These are phyloP conservation scores for Araneus ventricosus DNA, from an alignment of 1,140 invertebrate genomes.

Conservation along the genomic window DNA sequence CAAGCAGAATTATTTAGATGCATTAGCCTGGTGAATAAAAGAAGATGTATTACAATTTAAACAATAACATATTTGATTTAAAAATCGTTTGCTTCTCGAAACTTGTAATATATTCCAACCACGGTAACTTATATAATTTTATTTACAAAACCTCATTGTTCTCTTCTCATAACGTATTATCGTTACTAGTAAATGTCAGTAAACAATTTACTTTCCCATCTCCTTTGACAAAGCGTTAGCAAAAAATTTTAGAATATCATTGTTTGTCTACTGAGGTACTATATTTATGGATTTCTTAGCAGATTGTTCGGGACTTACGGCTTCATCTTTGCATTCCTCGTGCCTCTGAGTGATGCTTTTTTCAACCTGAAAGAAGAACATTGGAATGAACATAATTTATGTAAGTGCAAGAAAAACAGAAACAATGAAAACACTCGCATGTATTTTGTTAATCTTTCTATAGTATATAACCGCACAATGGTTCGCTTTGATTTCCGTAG, in stretches of 20 bases:
- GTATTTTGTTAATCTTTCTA: background rate
- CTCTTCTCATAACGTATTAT: background rate
- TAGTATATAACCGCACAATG: no score
- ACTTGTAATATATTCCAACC: no score
- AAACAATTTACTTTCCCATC: background rate
- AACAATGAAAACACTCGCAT: background rate
- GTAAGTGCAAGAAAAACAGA: background rate
- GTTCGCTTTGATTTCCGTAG: no score
- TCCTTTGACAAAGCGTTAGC: background rate
- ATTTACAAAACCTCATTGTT: background rate
- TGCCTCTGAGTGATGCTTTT: slow-evolving; percentile 73
- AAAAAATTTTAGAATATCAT: background rate
- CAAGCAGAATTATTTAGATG: no score
- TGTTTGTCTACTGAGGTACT: background rate
- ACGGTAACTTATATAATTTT: background rate
- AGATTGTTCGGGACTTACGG: slow-evolving; percentile 58
- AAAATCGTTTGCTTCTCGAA: no score
- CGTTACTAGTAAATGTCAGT: background rate
- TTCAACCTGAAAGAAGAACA: slow-evolving; percentile 64
- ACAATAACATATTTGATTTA: no score
- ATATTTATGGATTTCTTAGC: background rate
- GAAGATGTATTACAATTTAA: no score
- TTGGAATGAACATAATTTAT: background rate
- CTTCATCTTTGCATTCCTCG: slow-evolving; percentile 75
- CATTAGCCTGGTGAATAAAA: no score